Evolutionary conservation across 2,888 invertebrate genomes (phyloP), one percentile per base, ranked within the genome.

Genomic region (Hirtodrosophila trivittata): DNA sequence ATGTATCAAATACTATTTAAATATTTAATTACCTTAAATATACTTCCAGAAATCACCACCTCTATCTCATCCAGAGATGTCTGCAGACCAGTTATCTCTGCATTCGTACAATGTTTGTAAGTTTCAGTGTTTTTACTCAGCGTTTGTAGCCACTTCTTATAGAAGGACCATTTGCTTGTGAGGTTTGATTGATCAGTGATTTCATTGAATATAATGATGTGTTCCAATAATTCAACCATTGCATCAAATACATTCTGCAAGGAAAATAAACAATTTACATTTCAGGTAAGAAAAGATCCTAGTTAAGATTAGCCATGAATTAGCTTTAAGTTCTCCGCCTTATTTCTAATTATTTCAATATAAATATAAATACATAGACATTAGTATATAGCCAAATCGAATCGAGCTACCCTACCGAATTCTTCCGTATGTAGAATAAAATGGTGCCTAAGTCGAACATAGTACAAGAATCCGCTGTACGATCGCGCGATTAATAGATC

Each of bases 81-180:
- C 77, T 94, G 93, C 69, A 97, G 92, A 3, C 94, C 94, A 65
- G 92, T 92, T 4, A 96, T 90, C 83, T 94, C 93, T 1, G 77
- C 76, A 12, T 6, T 93, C 92, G 74, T 93, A 91, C 42, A 93
- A 0, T 12, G 25, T 89, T 60, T 93, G 92, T 83, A 94, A 92
- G 87, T 93, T 92, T 26, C 92, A 89, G 25, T 92, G 87, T 93
- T 93, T 68, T 94, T 93, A 52, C 93, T 92, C 25, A 95, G 92
- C 25, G 94, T 93, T 73, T 94, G 93, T 0, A 97, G 91, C 86
- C 94, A 93, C 89, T 95, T 93, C 86, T 94, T 93, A 86, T 96
- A 97, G 21, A 93, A 92, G 49, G 92, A 92, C 97, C 97, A 97
- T 87, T 95, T 95, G 49, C 92, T 91, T 1, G 75, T 68, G 6